phyloP scores from a whole-genome alignment of 1,140 invertebrate genomes.

The Camponotus floridanus region DNA sequence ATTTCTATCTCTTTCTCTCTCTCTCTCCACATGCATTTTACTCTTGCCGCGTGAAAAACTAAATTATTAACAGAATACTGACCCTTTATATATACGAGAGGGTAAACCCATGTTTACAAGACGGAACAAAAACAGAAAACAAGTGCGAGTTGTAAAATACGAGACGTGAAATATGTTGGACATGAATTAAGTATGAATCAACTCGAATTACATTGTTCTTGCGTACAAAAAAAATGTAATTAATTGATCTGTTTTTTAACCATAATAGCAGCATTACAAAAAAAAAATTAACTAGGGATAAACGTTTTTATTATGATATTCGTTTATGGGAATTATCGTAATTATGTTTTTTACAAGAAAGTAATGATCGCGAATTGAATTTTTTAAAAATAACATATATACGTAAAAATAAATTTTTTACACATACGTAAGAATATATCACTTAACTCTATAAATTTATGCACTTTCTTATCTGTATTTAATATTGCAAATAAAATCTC shows the following conservation, averaged over 20 bases:
- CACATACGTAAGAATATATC: neutral
- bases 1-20: neutral
- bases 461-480: neutral
- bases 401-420: neutral
- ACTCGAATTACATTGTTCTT: neutral
- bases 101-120: neutral
- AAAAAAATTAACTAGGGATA: constrained; percentile 24
- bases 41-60: neutral
- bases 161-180: neutral
- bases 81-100: neutral
- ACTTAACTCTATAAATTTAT: neutral
- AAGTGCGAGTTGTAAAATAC: neutral
- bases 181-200: constrained; percentile 23
- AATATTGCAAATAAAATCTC: neutral
- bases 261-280: neutral
- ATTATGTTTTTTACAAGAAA: neutral
- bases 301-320: neutral
- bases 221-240: neutral
- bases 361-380: neutral
- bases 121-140: neutral
- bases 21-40: neutral
- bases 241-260: neutral
- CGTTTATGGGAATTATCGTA: neutral
- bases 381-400: neutral
- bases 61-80: neutral